Conservation (phyloP, 2,888 invertebrate species). For the Brachyopa scutellaris region DNA sequence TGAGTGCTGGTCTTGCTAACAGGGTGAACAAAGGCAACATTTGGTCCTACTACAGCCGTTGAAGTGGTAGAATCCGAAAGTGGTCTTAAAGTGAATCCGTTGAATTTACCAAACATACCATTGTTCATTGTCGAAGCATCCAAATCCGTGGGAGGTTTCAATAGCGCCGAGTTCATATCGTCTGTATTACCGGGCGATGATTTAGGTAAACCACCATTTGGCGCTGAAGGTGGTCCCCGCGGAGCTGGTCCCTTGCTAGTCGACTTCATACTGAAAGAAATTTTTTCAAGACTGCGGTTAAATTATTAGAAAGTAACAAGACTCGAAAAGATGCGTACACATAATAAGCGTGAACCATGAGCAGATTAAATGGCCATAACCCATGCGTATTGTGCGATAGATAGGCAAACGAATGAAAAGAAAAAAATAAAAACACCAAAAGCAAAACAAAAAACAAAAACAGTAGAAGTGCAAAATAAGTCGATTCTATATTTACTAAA, state of each 20-base stretch:
- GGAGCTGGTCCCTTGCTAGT: slow-evolving; percentile 74
- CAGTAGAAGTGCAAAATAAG: slow-evolving; percentile 7
- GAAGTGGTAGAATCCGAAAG: slow-evolving; percentile 78
- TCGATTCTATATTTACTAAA: slow-evolving; percentile 43
- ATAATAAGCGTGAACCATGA: slow-evolving; percentile 26
- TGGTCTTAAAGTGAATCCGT: slow-evolving; percentile 88
- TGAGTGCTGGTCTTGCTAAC: slow-evolving; percentile 75
- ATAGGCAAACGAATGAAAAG: background rate
- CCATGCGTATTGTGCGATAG: slow-evolving; percentile 38
- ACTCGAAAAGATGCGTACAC: slow-evolving; percentile 17
- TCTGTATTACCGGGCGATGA: slow-evolving; percentile 85
- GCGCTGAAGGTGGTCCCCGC: slow-evolving; percentile 78
- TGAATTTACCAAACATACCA: slow-evolving; percentile 93
- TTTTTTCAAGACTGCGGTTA: slow-evolving; percentile 67
- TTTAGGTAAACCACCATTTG: slow-evolving; percentile 80
- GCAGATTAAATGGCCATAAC: slow-evolving; percentile 16
- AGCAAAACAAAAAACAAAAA: slow-evolving; percentile 20
- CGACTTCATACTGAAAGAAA: slow-evolving; percentile 78
- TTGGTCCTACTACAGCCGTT: slow-evolving; percentile 79
- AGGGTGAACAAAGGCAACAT: slow-evolving; percentile 84
- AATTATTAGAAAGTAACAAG: slow-evolving; percentile 45
- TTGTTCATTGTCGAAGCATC: slow-evolving; percentile 82
- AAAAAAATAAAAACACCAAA: slow-evolving; percentile 19
- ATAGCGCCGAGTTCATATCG: slow-evolving; percentile 87
- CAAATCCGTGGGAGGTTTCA: slow-evolving; percentile 84